A percentile compares a stretch with the other conserved stretches of the same genome.
Evolutionary conservation across 2,888 invertebrate genomes (phyloP).

Genomic region (Rhopalosiphum nymphaeae): DNA sequence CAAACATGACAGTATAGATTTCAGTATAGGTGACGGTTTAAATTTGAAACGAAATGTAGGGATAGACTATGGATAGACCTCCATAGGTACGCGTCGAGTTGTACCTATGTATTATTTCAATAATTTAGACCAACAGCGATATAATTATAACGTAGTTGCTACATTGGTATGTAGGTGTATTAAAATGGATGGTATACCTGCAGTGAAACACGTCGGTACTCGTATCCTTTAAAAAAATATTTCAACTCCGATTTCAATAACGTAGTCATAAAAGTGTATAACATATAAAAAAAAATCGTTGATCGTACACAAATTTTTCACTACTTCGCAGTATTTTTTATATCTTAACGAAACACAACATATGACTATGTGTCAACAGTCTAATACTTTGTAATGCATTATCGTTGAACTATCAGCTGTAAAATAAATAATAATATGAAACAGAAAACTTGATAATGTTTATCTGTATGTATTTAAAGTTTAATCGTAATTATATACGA

Average conservation of each 20-base stretch:
- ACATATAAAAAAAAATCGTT: background rate
- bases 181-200: background rate
- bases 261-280: background rate
- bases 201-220: background rate
- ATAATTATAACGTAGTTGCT: background rate
- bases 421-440: conserved; percentile 7
- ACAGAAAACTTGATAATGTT: conserved; percentile 1
- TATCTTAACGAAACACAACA: conserved; percentile 8
- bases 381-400: conserved; percentile 13
- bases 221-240: background rate
- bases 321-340: conserved; percentile 6
- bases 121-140: background rate
- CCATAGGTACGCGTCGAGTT: background rate
- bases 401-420: conserved; percentile 8
- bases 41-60: background rate
- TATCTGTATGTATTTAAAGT: conserved; percentile 1
- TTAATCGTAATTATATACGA: background rate
- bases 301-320: background rate
- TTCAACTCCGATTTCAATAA: background rate
- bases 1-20: background rate
- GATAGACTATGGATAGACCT: background rate
- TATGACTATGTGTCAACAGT: conserved; percentile 6
- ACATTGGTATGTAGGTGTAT: background rate
- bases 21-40: background rate
- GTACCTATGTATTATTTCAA: background rate